These are phyloP conservation scores for Sinopyrophorus schimmeli DNA, from an alignment of 2,888 invertebrate genomes.

Conservation along the genomic window DNA sequence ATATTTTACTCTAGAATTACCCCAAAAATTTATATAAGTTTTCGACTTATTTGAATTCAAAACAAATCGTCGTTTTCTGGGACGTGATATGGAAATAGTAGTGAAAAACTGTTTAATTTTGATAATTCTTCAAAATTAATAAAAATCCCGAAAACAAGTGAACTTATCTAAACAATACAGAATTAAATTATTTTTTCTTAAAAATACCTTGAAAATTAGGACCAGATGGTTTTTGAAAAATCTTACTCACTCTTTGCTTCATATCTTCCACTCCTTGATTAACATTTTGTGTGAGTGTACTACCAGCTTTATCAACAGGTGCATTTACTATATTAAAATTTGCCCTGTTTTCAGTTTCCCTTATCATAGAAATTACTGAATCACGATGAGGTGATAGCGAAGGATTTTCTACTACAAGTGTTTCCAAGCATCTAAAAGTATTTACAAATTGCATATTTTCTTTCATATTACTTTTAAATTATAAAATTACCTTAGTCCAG, in stretches of 20 bases:
- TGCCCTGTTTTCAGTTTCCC: slow-evolving; percentile 59
- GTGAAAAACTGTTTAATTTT: not conserved
- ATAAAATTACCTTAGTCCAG: slow-evolving; percentile 60
- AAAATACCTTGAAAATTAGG: slow-evolving; percentile 55
- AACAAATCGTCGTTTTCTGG: no score
- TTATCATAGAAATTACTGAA: slow-evolving; percentile 57
- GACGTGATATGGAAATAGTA: no score
- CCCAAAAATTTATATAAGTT: no score
- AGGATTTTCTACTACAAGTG: slow-evolving; percentile 53
- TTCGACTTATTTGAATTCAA: no score
- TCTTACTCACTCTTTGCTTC: slow-evolving; percentile 63
- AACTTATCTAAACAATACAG: slow-evolving; percentile 6
- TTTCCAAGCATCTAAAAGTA: slow-evolving; percentile 55
- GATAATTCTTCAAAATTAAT: no score
- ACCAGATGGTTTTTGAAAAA: slow-evolving; percentile 56
- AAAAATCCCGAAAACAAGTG: no score
- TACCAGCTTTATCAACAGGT: slow-evolving; percentile 33
- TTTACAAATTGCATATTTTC: not conserved
- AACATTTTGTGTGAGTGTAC: slow-evolving; percentile 49
- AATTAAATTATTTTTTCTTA: slow-evolving; percentile 52
- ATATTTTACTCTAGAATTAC: no score
- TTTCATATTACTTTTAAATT: no score
- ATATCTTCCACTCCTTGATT: slow-evolving; percentile 64
- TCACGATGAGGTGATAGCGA: slow-evolving; percentile 58
- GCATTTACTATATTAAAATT: slow-evolving; percentile 40